These are phyloP conservation scores for Ovibos moschatus DNA, from an alignment of 2,113 vertebrate genomes.

Conservation along the genomic window DNA sequence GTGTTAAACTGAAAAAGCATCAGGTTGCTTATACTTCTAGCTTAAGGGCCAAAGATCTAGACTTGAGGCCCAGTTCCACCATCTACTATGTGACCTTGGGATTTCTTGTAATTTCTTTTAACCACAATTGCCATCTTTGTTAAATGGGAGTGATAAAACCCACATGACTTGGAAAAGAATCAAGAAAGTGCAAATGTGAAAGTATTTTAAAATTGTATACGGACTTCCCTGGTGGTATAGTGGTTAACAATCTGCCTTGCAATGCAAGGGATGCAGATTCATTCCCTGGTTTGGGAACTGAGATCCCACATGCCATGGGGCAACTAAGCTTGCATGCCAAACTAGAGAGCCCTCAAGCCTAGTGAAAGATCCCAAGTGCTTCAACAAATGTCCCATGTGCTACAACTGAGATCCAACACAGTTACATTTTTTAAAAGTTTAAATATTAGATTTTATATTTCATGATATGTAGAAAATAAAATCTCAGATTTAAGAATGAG, in stretches of 20 bases:
- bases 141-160: neutral
- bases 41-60: neutral
- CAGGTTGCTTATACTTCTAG: neutral
- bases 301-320: neutral
- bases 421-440: neutral
- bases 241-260: neutral
- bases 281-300: neutral
- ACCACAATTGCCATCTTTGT: neutral
- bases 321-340: neutral
- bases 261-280: neutral
- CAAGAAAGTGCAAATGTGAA: neutral
- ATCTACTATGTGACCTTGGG: neutral
- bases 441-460: neutral
- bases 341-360: neutral
- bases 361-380: neutral
- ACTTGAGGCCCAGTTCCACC: neutral
- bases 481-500: neutral
- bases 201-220: neutral
- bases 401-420: neutral
- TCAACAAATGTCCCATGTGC: neutral
- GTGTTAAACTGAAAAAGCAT: neutral
- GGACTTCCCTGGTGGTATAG: neutral
- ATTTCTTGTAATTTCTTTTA: neutral
- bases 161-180: neutral
- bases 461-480: neutral